These are phyloP conservation scores for Pimephales promelas DNA, from an alignment of 2,113 vertebrate genomes.

Conservation along the genomic window DNA sequence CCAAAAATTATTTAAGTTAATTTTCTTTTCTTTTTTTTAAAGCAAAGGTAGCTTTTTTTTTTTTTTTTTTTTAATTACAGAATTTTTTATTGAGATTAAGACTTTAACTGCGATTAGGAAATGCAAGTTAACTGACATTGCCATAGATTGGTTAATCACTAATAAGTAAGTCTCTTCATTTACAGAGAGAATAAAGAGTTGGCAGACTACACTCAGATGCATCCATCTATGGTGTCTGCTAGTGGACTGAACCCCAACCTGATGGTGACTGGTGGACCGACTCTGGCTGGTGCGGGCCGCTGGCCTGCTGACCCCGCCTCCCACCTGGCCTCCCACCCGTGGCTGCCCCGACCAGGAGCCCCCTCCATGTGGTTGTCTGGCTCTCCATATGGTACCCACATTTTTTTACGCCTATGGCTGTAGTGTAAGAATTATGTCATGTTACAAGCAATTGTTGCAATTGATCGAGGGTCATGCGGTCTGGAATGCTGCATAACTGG, in stretches of 20 bases:
- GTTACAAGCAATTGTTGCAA: background rate
- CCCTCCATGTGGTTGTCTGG: slow-evolving; percentile 92
- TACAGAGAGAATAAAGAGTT: slow-evolving; percentile 93
- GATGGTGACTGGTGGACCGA: slow-evolving; percentile 92
- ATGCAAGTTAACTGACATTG: background rate
- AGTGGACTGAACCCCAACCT: slow-evolving; percentile 91
- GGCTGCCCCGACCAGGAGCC: slow-evolving; percentile 88
- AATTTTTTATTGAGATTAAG: background rate
- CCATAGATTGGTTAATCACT: background rate
- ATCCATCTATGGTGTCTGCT: slow-evolving; percentile 79
- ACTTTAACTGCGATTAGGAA: background rate
- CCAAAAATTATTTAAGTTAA: no score
- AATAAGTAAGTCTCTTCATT: background rate
- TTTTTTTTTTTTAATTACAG: background rate
- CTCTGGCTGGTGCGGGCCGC: slow-evolving; percentile 80
- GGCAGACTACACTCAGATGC: slow-evolving; percentile 88
- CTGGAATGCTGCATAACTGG: background rate
- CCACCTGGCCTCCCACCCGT: slow-evolving; percentile 88
- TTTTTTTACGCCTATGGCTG: background rate
- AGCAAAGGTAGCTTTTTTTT: background rate
- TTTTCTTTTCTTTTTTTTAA: background rate
- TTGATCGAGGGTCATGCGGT: background rate
- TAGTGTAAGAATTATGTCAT: background rate
- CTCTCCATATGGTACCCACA: slow-evolving; percentile 79
- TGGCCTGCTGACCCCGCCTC: slow-evolving; percentile 88